Percentiles rank a stretch among this genome's conserved stretches.
These are phyloP conservation scores for Polypterus bichir DNA, from an alignment of 2,113 vertebrate genomes.

Conservation along the genomic window DNA sequence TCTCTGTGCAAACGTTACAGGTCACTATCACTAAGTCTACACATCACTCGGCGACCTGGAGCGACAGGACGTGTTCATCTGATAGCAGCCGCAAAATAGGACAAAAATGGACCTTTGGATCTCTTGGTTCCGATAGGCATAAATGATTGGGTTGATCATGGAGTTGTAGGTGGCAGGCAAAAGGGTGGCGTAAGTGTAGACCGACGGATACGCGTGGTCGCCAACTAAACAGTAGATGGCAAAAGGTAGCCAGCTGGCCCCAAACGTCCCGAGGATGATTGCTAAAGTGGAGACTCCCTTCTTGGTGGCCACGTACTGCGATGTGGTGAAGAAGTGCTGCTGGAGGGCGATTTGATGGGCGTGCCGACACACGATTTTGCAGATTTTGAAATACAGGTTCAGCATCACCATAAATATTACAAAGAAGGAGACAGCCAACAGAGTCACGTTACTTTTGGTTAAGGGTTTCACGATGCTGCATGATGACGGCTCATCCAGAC, in stretches of 20 bases:
- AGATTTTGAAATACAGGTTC: slow-evolving; percentile 85
- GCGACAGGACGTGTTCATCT: slow-evolving; percentile 70
- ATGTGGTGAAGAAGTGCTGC: slow-evolving; percentile 86
- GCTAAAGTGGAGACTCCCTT: slow-evolving; percentile 89
- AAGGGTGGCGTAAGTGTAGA: slow-evolving; percentile 89
- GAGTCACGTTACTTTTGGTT: slow-evolving; percentile 73
- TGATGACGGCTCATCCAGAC: slow-evolving; percentile 56
- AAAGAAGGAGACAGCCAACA: slow-evolving; percentile 79
- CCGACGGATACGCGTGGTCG: slow-evolving; percentile 65
- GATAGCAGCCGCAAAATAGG: slow-evolving; percentile 85
- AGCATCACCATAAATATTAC: slow-evolving; percentile 83
- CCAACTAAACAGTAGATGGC: slow-evolving; percentile 92
- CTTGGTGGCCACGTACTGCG: slow-evolving; percentile 82
- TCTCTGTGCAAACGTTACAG: slow-evolving; percentile 32
- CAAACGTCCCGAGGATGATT: slow-evolving; percentile 88
- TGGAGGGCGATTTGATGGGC: slow-evolving; percentile 97
- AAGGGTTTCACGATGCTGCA: slow-evolving; percentile 88
- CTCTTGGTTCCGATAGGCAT: slow-evolving; percentile 92
- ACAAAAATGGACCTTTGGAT: slow-evolving; percentile 88
- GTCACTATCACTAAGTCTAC: slow-evolving; percentile 37
- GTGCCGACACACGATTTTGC: slow-evolving; percentile 89
- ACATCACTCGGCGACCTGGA: slow-evolving; percentile 94
- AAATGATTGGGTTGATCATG: slow-evolving; percentile 98
- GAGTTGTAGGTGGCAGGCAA: slow-evolving; percentile 95
- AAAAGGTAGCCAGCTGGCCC: slow-evolving; percentile 92